Evolutionary conservation across 2,888 invertebrate genomes (phyloP).

Genomic region (Dynastes hyllus): DNA sequence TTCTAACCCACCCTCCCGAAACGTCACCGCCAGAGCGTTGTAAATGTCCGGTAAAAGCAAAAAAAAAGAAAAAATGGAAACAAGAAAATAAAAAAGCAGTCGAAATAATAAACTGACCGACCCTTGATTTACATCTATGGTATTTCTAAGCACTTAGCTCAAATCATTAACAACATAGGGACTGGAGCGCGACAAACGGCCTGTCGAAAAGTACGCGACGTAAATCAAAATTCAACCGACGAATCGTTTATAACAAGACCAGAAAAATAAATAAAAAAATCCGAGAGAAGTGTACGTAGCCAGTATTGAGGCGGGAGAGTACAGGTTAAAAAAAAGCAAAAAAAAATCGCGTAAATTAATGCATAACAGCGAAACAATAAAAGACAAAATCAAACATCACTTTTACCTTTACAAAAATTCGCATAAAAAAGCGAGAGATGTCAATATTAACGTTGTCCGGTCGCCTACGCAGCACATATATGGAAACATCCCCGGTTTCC

Average conservation of each 20-base stretch:
- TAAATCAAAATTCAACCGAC: conserved; percentile 49
- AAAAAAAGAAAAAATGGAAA: conserved; percentile 6
- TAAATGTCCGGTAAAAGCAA: conserved; percentile 14
- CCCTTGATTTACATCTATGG: conserved; percentile 42
- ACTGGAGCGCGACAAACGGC: conserved; percentile 33
- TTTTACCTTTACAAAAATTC: conserved; percentile 68
- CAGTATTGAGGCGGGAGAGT: conserved; percentile 24
- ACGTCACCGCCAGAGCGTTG: conserved; percentile 23
- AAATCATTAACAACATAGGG: conserved; percentile 40
- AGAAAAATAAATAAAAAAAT: conserved; percentile 42
- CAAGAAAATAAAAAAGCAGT: conserved; percentile 27
- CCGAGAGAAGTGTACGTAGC: conserved; percentile 11
- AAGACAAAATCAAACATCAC: conserved; percentile 68
- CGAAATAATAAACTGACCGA: conserved; percentile 38
- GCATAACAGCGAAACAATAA: conserved; percentile 63
- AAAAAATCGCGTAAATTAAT: conserved; percentile 54
- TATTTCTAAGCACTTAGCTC: conserved; percentile 43
- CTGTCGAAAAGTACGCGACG: conserved; percentile 41
- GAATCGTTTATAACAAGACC: conserved; percentile 45
- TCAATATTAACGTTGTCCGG: conserved; percentile 65
- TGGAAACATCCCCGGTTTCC: conserved; percentile 56
- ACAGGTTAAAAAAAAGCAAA: conserved; percentile 25
- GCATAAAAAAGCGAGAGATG: conserved; percentile 66
- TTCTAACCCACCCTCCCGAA: conserved; percentile 6
- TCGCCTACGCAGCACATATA: conserved; percentile 56